Conservation (phyloP, 2,888 invertebrate species). For the Saturnia japonica region DNA sequence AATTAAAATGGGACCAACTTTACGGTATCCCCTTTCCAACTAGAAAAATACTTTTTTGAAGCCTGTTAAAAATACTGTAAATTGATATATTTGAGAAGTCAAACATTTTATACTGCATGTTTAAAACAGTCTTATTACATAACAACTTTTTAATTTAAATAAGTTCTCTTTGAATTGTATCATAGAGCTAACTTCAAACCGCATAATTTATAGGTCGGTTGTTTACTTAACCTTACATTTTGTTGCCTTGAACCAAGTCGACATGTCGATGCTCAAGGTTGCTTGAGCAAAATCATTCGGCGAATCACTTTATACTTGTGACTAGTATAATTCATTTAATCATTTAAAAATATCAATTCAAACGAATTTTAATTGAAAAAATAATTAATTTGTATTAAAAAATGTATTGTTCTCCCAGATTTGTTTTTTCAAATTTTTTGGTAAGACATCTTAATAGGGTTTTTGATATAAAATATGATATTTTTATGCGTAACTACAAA, state of each 20-base stretch:
- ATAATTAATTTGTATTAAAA: no score
- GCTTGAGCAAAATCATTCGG: slow-evolving; percentile 33
- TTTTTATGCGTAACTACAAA: no score
- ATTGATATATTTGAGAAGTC: neutral
- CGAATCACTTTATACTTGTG: slow-evolving; percentile 29
- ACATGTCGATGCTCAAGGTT: slow-evolving; percentile 46
- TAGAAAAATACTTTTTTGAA: no score
- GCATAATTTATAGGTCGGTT: slow-evolving; percentile 36
- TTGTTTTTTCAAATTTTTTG: no score
- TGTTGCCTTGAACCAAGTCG: slow-evolving; percentile 43
- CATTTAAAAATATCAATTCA: no score
- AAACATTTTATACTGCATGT: neutral
- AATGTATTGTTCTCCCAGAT: no score
- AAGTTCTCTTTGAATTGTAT: slow-evolving; percentile 23
- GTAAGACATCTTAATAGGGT: no score
- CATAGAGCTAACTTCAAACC: slow-evolving; percentile 25
- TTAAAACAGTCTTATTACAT: neutral
- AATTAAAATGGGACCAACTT: no score
- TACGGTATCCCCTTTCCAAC: no score
- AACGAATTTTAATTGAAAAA: no score
- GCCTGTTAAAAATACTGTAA: no score
- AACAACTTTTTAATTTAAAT: neutral
- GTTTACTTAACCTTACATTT: slow-evolving; percentile 24
- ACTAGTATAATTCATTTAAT: neutral
- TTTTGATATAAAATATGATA: no score